Evolutionary conservation across 2,888 invertebrate species (phyloP), one percentile per base, ranked within the genome.

Genomic region (Cephus pygmeus): DNA sequence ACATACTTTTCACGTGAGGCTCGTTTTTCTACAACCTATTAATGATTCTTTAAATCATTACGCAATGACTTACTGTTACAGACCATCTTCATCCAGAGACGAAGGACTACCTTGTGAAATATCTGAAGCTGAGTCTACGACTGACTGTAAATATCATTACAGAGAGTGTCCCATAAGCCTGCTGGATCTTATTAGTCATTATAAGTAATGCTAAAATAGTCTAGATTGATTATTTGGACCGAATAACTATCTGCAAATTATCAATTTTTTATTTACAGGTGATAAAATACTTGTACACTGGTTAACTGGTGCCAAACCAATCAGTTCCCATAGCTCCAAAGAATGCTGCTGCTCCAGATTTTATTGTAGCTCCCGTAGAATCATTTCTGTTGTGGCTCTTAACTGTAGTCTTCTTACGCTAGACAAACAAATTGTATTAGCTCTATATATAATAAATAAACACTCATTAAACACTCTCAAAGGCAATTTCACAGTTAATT

Each of bases 261-360:
- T 71, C 12, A 33, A 71, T 34, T 33, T 11, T 71, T 71, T 71
- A 71, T 71, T 31, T 71, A 71, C 71, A 56, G 33, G 71, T 34
- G 71, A 71, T 33, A 34, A 71, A 34, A 34, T 34, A 71, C n/a
- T 71, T 71, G 3, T 34, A 23, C 36, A 75, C 79, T 71, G 79
- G 80, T 86, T 86, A 91, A 83, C 88, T 87, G 34, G 90, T 86
- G 81, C 95, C 94, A 88, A 97, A 97, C 96, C 96, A 97, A 90
- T 97, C 96, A 12, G 95, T 95, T 11, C 96, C 95, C 94, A 96
- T 95, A 4, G 95, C 95, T 77, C 95, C 96, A 90, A 97, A 96
- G 91, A 97, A 95, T 0, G 96, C 95, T 0, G 96, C 95, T 0
- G 96, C 96, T 23, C 96, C 95, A 30, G 96, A 96, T 82, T 96